phyloP scores from a whole-genome alignment of 2,888 invertebrate genomes.

The Candidula unifasciata region DNA sequence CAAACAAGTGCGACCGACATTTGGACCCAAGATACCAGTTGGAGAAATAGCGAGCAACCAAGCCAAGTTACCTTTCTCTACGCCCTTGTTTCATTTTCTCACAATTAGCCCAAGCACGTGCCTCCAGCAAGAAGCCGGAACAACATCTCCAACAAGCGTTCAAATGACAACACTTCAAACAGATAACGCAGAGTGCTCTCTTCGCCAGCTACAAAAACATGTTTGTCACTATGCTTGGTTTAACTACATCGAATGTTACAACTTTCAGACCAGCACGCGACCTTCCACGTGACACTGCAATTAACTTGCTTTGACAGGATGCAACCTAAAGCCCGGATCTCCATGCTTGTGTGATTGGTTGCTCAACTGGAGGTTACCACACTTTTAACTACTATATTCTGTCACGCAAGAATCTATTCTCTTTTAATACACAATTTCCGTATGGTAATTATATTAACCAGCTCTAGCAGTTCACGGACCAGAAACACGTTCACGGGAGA shows the following conservation, averaged over 20 bases:
- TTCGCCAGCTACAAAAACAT: no score
- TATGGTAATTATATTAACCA: neutral
- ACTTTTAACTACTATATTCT: neutral
- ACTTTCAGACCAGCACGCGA: neutral
- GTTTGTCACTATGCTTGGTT: neutral
- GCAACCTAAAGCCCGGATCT: neutral
- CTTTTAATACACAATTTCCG: neutral
- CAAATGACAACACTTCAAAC: no score
- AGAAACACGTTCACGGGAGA: neutral
- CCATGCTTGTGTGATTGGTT: neutral
- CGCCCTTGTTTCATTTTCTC: no score
- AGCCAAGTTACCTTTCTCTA: no score
- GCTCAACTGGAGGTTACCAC: neutral
- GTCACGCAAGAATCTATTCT: neutral
- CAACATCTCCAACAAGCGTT: no score
- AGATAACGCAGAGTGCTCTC: no score
- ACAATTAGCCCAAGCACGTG: no score
- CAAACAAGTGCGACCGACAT: no score
- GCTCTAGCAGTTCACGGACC: neutral
- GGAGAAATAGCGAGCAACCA: no score
- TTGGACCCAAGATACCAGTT: no score
- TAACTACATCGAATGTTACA: neutral
- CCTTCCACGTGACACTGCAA: slow-evolving; percentile 11
- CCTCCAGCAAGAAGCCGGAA: no score
- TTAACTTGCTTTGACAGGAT: neutral